phyloP scores from a whole-genome alignment of 35 echinoderm and acorn worm species.

The Apostichopus japonicus region DNA sequence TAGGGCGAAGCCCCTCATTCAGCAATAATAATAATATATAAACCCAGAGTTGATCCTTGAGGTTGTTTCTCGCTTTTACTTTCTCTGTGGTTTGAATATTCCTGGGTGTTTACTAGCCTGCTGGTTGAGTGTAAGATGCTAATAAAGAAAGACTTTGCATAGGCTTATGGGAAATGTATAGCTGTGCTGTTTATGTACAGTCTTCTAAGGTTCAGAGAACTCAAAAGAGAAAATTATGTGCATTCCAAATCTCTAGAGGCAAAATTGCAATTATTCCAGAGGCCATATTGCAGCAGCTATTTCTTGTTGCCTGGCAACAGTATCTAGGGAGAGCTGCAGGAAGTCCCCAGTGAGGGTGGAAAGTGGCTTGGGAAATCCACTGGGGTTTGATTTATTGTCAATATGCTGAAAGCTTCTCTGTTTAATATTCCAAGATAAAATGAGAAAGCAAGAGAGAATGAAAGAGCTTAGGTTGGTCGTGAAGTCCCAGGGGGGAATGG shows the following conservation, averaged over 20 bases:
- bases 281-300: conserved; percentile 61
- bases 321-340: conserved; percentile 56
- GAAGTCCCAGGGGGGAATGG: conserved; percentile 36
- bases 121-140: conserved; percentile 29
- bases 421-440: conserved; percentile 58
- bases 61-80: background rate
- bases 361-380: conserved; percentile 62
- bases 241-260: conserved; percentile 53
- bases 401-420: conserved; percentile 58
- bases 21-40: too few species aligned
- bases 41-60: too few species aligned
- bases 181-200: background rate
- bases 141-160: conserved; percentile 21
- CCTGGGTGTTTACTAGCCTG: conserved; percentile 37
- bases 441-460: conserved; percentile 27
- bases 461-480: conserved; percentile 35
- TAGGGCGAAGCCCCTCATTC: too few species aligned
- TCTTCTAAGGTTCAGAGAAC: conserved; percentile 7
- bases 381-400: conserved; percentile 66
- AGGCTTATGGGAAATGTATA: conserved; percentile 54
- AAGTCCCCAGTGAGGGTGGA: conserved; percentile 38
- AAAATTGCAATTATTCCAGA: conserved; percentile 62
- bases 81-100: background rate
- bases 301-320: conserved; percentile 50
- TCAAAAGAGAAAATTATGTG: conserved; percentile 54